Base-by-base conservation (phyloP, 2,888 invertebrate genomes). In the Microctonus brassicae region DNA sequence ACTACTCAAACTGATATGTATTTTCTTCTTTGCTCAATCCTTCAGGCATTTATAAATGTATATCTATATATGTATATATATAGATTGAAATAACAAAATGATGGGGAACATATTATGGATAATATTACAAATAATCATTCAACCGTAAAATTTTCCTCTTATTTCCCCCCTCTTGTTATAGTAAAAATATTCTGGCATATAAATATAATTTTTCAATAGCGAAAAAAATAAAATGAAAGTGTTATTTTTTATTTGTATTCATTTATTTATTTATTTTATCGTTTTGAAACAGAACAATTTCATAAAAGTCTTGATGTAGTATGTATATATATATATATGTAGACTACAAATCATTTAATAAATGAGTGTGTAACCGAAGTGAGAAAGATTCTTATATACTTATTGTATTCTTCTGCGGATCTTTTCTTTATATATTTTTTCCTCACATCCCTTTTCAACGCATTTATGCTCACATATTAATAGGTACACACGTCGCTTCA, bases 391-490 rank as follows among this genome's bases (percentile, higher is more conserved):
- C n/a, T n/a, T n/a, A n/a, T n/a, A n/a, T n/a, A n/a, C n/a, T n/a
- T n/a, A n/a, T n/a, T n/a, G n/a, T n/a, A n/a, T n/a, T n/a, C n/a
- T n/a, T n/a, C n/a, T n/a, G n/a, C n/a, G n/a, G n/a, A n/a, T n/a
- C n/a, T n/a, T n/a, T n/a, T n/a, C n/a, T n/a, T n/a, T n/a, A n/a
- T n/a, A n/a, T n/a, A n/a, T n/a, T n/a, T 55, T 22, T 64, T 22
- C 52, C 39, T 11, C 55, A 13, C 60, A 13, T 20, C 60, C 55
- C n/a, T 42, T 17, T 58, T 24, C 68, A 22, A 65, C 68, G 60
- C 70, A 63, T n/a, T n/a, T n/a, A 26, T 24, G 20, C 71, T 53
- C 64, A 24, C 34, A 62, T 34, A 65, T 73, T 60, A 72, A 70
- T 70, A n/a, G n/a, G 72, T 68, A 57, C 22, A 57, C 22, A 20